Percentiles rank a stretch among this genome's conserved stretches.
Conservation (phyloP, 1,140 invertebrate species). For the Aphaenogaster rudis region DNA sequence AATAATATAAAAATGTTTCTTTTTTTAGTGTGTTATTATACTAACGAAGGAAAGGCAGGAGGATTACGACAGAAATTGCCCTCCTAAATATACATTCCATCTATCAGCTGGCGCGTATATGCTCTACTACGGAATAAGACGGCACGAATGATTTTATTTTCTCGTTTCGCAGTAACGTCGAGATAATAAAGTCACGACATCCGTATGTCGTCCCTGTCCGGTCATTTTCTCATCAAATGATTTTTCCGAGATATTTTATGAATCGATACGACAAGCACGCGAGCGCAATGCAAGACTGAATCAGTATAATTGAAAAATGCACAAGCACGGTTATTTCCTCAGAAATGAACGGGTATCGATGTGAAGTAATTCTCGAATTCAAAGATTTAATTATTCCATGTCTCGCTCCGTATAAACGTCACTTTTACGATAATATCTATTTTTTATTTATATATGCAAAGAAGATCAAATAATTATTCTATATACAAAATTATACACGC, state of each 20-base stretch:
- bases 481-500: background rate
- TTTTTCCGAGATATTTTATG: slow-evolving; percentile 46
- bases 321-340: slow-evolving; percentile 39
- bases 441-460: background rate
- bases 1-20: slow-evolving; percentile 30
- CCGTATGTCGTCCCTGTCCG: slow-evolving; percentile 47
- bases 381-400: background rate
- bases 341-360: slow-evolving; percentile 27
- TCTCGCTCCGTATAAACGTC: slow-evolving; percentile 7
- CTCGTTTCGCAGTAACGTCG: slow-evolving; percentile 31
- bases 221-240: slow-evolving; percentile 36
- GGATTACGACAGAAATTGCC: slow-evolving; percentile 56
- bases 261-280: slow-evolving; percentile 45
- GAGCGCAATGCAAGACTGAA: slow-evolving; percentile 11
- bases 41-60: slow-evolving; percentile 39
- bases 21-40: slow-evolving; percentile 26
- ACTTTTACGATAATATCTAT: background rate
- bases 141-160: slow-evolving; percentile 59
- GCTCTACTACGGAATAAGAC: slow-evolving; percentile 27
- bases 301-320: slow-evolving; percentile 42
- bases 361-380: background rate
- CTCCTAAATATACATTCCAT: slow-evolving; percentile 25
- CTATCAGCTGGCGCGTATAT: slow-evolving; percentile 21
- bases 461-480: background rate
- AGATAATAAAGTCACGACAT: slow-evolving; percentile 67